These are phyloP conservation scores for Nematostella vectensis DNA, from an alignment of 92 coral and sea anemone genomes.

Conservation along the genomic window DNA sequence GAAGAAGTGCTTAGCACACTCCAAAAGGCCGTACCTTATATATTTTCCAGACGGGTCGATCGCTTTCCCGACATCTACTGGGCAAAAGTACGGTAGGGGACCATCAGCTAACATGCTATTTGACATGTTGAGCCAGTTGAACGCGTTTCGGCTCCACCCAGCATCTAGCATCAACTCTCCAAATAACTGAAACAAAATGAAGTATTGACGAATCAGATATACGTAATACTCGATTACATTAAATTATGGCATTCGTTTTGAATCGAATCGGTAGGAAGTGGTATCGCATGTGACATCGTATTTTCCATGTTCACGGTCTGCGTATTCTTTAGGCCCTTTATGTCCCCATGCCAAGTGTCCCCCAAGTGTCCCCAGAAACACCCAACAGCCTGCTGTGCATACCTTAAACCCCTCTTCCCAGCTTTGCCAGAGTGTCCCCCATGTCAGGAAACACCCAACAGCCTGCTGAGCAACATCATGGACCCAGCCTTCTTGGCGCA, in stretches of 20 bases:
- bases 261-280: too few species aligned
- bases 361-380: too few species aligned
- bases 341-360: too few species aligned
- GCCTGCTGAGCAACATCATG: slow-evolving; percentile 55
- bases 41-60: slow-evolving; percentile 59
- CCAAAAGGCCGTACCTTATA: slow-evolving; percentile 57
- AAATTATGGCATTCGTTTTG: too few species aligned
- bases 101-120: slow-evolving; percentile 54
- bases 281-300: too few species aligned
- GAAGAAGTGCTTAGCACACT: too few species aligned
- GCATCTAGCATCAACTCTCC: slow-evolving; percentile 70
- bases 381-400: too few species aligned
- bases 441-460: slow-evolving; percentile 61
- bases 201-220: background rate
- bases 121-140: slow-evolving; percentile 73
- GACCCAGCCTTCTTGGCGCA: slow-evolving; percentile 73
- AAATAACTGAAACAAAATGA: slow-evolving; percentile 39
- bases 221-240: background rate
- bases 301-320: too few species aligned
- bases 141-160: slow-evolving; percentile 71
- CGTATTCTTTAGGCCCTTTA: too few species aligned
- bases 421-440: slow-evolving; percentile 72
- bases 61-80: slow-evolving; percentile 68
- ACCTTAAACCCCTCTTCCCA: slow-evolving; percentile 88
- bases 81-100: slow-evolving; percentile 53